A percentile compares a stretch with the other conserved stretches of the same genome.
Evolutionary conservation across 2,888 invertebrate species (phyloP).

Genomic region (Neocrepidodera transversa): DNA sequence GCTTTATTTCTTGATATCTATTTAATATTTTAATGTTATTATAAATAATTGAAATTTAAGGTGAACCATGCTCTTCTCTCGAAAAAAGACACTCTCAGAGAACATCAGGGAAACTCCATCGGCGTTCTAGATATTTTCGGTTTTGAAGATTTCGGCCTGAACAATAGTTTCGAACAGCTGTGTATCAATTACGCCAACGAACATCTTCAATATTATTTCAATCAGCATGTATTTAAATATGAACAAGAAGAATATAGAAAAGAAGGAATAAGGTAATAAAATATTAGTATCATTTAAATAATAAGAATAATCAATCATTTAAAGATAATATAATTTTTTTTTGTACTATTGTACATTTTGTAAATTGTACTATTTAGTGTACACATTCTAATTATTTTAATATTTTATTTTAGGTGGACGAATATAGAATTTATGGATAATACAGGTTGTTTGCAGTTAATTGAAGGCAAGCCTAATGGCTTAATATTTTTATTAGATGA

Average conservation of each 20-base stretch:
- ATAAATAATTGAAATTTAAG: not conserved
- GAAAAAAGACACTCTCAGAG: slow-evolving; percentile 84
- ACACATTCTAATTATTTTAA: not conserved
- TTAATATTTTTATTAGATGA: slow-evolving; percentile 91
- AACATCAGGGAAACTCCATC: slow-evolving; percentile 93
- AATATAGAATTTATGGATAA: slow-evolving; percentile 97
- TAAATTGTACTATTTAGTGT: too few species aligned
- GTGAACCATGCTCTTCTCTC: slow-evolving; percentile 88
- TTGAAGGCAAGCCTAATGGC: slow-evolving; percentile 90
- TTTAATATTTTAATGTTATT: not conserved
- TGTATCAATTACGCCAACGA: slow-evolving; percentile 99
- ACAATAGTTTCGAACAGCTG: slow-evolving; percentile 94
- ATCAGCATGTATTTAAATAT: slow-evolving; percentile 97
- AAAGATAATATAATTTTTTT: not conserved
- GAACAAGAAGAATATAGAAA: slow-evolving; percentile 95
- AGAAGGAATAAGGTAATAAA: slow-evolving; percentile 79
- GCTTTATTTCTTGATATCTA: too few species aligned
- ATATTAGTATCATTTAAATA: too few species aligned
- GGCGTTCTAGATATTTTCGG: slow-evolving; percentile 96
- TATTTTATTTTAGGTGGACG: slow-evolving; percentile 76
- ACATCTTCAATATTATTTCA: slow-evolving; percentile 96
- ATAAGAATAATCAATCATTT: not conserved
- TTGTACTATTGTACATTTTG: too few species aligned
- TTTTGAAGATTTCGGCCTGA: slow-evolving; percentile 92
- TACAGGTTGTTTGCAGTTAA: slow-evolving; percentile 90